Base-by-base conservation (phyloP, 1,140 invertebrate species). In the Odontomachus brunneus region DNA sequence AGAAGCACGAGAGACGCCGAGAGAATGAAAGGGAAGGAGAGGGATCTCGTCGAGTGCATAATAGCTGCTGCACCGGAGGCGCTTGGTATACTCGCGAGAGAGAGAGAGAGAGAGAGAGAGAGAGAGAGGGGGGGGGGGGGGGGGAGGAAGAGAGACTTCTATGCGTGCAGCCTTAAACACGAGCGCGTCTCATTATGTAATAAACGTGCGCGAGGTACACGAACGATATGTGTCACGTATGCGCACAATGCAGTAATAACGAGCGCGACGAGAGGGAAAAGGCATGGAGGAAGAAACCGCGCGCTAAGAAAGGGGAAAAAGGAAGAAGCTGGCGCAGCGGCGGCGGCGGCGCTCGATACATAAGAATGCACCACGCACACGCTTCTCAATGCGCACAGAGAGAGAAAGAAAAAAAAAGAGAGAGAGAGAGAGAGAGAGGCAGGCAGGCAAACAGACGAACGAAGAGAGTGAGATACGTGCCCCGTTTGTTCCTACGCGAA, bases 181-280 rank as follows among this genome's bases (percentile, higher is more conserved):
- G 74, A 76, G 62, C 62, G 74, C 74, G 74, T 76, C 62, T 76
- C 74, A 76, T 76, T 76, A 76, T 76, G 62, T 76, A 76, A 76
- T 67, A 76, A 76, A 76, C 74, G 74, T 76, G 62, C 74, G 48
- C 62, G 76, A 81, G 53, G 33, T 60, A 51, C 66, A 81, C 74
- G 74, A 81, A 60, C 76, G 76, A 81, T 60, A 81, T 60, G 76
- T 81, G 76, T 59, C 76, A 81, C 67, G 67, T 81, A 81, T 81
- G 55, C 76, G 65, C 14, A 81, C 66, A 72, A 69, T 81, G 53
- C 66, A 60, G 38, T 48, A 81, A 81, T 81, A 81, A 81, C 66
- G 51, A 81, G 38, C 38, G 38, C 24, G 55, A 81, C 38, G 66
- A 57, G 66, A 44, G 67, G 22, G 38, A 69, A 67, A 78, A 22